phyloP scores from a whole-genome alignment of 2,113 vertebrate genomes.

The Perca schrenkii region DNA sequence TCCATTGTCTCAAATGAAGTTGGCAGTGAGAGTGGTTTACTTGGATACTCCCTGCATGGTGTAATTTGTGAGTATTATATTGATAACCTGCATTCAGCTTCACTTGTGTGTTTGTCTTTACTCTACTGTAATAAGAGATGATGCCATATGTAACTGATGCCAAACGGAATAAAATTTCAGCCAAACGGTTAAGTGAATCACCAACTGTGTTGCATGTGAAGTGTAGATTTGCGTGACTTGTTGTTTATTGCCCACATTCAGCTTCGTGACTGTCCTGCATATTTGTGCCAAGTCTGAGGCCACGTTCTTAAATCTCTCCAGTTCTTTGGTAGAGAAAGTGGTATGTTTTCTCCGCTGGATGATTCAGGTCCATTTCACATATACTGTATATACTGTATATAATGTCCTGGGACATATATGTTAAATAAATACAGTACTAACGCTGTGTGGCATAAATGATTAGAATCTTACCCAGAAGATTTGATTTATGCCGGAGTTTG shows the following conservation, averaged over 20 bases:
- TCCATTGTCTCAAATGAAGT: constrained; percentile 82
- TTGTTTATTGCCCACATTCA: constrained; percentile 81
- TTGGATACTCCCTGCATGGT: constrained; percentile 75
- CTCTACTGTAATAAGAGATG: constrained; percentile 68
- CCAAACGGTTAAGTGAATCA: constrained; percentile 79
- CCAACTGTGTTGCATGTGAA: constrained; percentile 78
- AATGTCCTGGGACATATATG: constrained; percentile 40
- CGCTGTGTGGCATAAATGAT: constrained; percentile 32
- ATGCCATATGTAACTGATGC: constrained; percentile 69
- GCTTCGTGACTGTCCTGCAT: constrained; percentile 77
- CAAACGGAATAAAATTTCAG: constrained; percentile 68
- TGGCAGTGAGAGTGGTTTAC: constrained; percentile 74
- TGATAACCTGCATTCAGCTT: constrained; percentile 77
- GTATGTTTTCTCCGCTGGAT: constrained; percentile 56
- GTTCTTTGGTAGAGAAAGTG: constrained; percentile 68
- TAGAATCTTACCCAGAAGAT: background rate
- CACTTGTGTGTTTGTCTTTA: constrained; percentile 64
- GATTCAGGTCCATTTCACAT: constrained; percentile 61
- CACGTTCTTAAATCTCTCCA: constrained; percentile 73
- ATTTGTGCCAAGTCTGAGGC: constrained; percentile 81
- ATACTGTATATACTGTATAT: constrained; percentile 1
- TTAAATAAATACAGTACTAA: constrained; percentile 58
- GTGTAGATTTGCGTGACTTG: constrained; percentile 81
- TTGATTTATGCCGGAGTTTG: background rate
- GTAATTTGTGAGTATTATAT: constrained; percentile 79